A percentile compares a stretch with the other conserved stretches of the same genome.
These are phyloP conservation scores for Aphidius gifuensis DNA, from an alignment of 1,140 invertebrate species.

Conservation along the genomic window DNA sequence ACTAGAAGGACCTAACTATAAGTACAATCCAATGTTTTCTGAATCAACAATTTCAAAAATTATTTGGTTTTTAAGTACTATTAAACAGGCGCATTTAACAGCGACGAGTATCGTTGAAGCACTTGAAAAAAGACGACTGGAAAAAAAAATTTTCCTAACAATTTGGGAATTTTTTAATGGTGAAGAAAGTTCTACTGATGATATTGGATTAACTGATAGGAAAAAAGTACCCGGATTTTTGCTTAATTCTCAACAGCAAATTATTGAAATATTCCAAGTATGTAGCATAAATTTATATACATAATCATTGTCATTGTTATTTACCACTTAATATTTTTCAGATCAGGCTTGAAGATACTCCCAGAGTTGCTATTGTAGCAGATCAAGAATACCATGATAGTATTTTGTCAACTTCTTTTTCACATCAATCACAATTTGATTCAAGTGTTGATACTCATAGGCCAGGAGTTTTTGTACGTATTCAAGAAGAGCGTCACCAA, in stretches of 20 bases:
- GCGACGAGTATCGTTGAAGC: constrained; percentile 50
- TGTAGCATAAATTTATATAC: too few species aligned
- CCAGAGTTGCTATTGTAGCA: constrained; percentile 47
- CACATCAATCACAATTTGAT: constrained; percentile 42
- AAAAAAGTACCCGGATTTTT: constrained; percentile 63
- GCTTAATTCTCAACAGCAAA: constrained; percentile 59
- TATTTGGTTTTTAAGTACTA: constrained; percentile 44
- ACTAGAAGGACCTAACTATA: constrained; percentile 60
- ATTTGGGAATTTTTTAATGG: constrained; percentile 58
- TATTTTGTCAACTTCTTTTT: constrained; percentile 50
- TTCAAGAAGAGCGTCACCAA: constrained; percentile 54
- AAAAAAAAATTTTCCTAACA: constrained; percentile 39
- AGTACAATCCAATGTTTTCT: constrained; percentile 56
- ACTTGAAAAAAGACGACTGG: constrained; percentile 45
- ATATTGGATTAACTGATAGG: constrained; percentile 61
- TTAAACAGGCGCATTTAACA: constrained; percentile 53
- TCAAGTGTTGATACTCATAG: constrained; percentile 43
- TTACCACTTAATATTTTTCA: constrained; percentile 23
- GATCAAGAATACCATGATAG: constrained; percentile 54
- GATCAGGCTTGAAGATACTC: constrained; percentile 49
- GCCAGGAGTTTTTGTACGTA: constrained; percentile 51
- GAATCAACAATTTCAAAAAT: constrained; percentile 45
- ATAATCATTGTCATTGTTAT: constrained; percentile 5
- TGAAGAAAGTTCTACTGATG: constrained; percentile 55
- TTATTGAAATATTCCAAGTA: constrained; percentile 65